Percentiles rank a stretch among this genome's conserved stretches.
phyloP scores from a whole-genome alignment of 2,888 invertebrate genomes.

The Xanthia togata region DNA sequence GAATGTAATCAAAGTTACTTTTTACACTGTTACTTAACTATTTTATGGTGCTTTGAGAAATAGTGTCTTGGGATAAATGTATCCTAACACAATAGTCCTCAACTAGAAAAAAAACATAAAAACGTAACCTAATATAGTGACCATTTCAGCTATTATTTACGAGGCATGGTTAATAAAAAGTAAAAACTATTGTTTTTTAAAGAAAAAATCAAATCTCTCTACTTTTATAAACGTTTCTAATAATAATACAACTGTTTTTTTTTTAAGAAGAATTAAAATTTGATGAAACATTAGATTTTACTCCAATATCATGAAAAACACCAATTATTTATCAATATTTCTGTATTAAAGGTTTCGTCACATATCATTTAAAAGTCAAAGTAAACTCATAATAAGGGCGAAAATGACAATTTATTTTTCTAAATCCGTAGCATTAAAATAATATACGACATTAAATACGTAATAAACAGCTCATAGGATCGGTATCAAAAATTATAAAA shows the following conservation, averaged over 20 bases:
- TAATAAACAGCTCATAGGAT: conserved; percentile 55
- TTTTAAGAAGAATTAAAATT: fast-evolving
- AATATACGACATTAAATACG: conserved; percentile 56
- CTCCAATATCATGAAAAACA: conserved; percentile 32
- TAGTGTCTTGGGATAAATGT: conserved; percentile 14
- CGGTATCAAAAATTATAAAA: conserved; percentile 64
- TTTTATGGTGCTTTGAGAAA: conserved; percentile 34
- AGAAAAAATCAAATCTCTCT: neutral
- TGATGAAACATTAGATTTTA: conserved; percentile 14
- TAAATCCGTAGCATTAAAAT: conserved; percentile 44
- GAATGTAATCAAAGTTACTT: conserved; percentile 68
- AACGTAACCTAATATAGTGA: conserved; percentile 29
- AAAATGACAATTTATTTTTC: conserved; percentile 36
- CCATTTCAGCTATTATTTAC: conserved; percentile 28
- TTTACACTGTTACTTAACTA: conserved; percentile 63
- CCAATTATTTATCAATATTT: conserved; percentile 8
- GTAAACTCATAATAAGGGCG: conserved; percentile 26
- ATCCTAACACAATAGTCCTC: conserved; percentile 31
- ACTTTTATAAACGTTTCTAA: neutral
- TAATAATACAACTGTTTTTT: neutral
- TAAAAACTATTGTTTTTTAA: neutral
- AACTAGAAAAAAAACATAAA: conserved; percentile 34
- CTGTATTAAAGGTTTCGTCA: conserved; percentile 15
- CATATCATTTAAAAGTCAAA: conserved; percentile 23
- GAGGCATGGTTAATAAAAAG: neutral